These are phyloP conservation scores for Pagetopsis macropterus DNA, from an alignment of 2,797 vertebrate species.

Conservation along the genomic window DNA sequence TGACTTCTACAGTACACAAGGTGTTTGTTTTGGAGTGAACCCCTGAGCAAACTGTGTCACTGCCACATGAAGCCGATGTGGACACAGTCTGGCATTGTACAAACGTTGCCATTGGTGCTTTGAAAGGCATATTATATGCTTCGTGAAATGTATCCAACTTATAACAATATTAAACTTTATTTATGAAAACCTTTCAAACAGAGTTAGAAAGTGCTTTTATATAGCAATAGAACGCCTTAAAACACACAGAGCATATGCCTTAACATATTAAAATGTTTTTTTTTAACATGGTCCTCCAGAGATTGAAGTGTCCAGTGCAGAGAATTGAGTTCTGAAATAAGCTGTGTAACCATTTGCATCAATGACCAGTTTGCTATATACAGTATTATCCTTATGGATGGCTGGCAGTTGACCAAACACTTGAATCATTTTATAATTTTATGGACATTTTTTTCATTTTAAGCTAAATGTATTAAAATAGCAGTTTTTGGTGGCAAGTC, in stretches of 20 bases:
- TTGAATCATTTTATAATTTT: not conserved
- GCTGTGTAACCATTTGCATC: too few species aligned
- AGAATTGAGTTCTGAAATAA: too few species aligned
- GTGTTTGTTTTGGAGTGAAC: slow-evolving; percentile 57
- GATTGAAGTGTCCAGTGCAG: too few species aligned
- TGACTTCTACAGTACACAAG: slow-evolving; percentile 54
- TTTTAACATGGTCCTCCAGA: too few species aligned
- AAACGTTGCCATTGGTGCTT: slow-evolving; percentile 57
- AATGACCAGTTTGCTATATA: not conserved
- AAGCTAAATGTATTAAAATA: slow-evolving; percentile 1
- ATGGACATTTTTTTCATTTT: not conserved
- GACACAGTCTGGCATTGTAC: slow-evolving; percentile 66
- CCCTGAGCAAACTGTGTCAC: slow-evolving; percentile 54
- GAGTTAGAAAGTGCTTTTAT: too few species aligned
- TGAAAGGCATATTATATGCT: slow-evolving; percentile 39
- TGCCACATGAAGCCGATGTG: slow-evolving; percentile 62
- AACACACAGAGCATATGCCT: too few species aligned
- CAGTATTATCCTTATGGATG: not conserved
- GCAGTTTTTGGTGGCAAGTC: not conserved
- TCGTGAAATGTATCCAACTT: slow-evolving; percentile 31
- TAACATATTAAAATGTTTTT: too few species aligned
- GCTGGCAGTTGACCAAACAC: not conserved
- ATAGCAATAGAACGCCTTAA: too few species aligned
- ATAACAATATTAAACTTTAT: slow-evolving; percentile 1
- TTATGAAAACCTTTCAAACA: too few species aligned